Evolutionary conservation across 2,888 invertebrate species (phyloP), one percentile per base, ranked within the genome.

Genomic region (Athalia cordata): DNA sequence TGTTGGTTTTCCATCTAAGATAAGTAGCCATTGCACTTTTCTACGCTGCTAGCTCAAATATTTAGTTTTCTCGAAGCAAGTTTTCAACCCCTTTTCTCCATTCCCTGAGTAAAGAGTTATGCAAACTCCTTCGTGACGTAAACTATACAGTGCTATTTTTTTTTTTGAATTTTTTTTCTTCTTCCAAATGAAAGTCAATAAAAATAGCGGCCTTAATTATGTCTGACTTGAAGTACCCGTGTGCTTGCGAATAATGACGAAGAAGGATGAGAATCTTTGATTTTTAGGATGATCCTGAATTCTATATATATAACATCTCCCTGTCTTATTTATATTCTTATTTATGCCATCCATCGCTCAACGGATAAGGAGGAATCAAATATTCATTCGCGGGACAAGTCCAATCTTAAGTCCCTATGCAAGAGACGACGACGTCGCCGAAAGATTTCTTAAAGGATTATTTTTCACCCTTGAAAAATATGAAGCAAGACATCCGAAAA

Each of bases 341-440:
- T 83, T 84, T 84, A 84, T 82, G 81, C 81, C 80, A 79, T 84
- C 83, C 83, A 80, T 82, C 83, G 80, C 82, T 82, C 64, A 74
- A 72, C 77, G 77, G 83, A 82, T 84, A 82, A 84, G 82, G 81
- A 80, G 82, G 84, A 86, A 86, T 86, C 84, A 85, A 86, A 85
- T 86, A 86, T 86, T 85, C 85, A 85, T 85, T 84, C 81, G 77
- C 67, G 80, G 77, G 82, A 78, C 82, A 70, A 81, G 80, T 79
- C 72, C 47, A 59, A 59, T 72, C 72, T 72, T 59, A 47, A 45
- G 57, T 55, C 55, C 55, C 13, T 13, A 50, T 72, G 57, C 11
- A 52, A 68, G 43, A 43, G 6, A 65, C 47, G 13, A 68, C 5
- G 50, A 6, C 6, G n/a, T 13, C 55, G 57, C 45, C 70, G 61